Base-by-base conservation (phyloP, 1,140 invertebrate species). In the Prorops nasuta region DNA sequence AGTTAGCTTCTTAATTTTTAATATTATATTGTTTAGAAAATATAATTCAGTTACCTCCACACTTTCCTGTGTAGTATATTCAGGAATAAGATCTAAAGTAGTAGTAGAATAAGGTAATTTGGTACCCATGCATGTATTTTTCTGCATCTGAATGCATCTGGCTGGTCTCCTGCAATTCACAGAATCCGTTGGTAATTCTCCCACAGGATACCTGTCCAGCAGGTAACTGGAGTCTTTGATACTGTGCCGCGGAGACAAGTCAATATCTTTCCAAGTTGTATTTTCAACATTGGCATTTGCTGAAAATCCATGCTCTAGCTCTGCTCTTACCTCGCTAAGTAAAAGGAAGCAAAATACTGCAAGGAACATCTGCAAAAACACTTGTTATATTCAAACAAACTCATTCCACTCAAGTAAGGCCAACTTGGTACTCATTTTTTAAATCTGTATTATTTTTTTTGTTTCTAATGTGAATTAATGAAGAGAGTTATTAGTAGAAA, bases 21-120 rank as follows among this genome's bases (percentile, higher is more conserved):
- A 35, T 45, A 6, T n/a, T 45, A 19, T 3, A 1, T 46, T 40
- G 34, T 35, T 35, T 35, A 4, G 34, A 9, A n/a, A 35, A 8
- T 35, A 8, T 4, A 35, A 35, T 7, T 28, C 24, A 28, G 8
- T 41, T 69, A 81, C 81, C 64, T 76, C 69, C 42, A 85, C 83
- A 64, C 88, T 80, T 41, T 83, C 81, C 56, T 89, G 85, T 18
- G 74, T 86, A 15, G 75, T 74, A 32, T 85, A 83, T 56, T 87
- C 86, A n/a, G 86, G 75, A 49, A 81, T 87, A 12, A 92, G 80
- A 58, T 86, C 82, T n/a, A 89, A 74, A 31, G 89, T 89, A 0
- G 90, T 93, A 17, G 78, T 79, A 1, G 80, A 76, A 66, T 93
- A 93, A 2, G 88, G 84, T 22, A 94, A 71, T 67, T 84, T 86